Base-by-base conservation (phyloP, 2,888 invertebrate genomes). In the Nymphalis polychloros region DNA sequence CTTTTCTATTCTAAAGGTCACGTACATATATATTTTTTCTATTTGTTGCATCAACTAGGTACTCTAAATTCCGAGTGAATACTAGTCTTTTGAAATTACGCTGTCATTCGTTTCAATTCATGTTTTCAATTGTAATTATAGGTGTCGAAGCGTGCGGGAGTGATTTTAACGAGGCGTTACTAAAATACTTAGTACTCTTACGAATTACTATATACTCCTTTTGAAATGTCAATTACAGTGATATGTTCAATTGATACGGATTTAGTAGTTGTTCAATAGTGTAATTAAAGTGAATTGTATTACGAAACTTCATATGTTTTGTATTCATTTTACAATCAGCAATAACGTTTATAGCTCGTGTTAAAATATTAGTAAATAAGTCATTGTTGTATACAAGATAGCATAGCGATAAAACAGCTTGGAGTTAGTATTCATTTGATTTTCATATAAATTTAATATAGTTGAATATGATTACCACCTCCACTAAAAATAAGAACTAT, bases 1-100 rank as follows among this genome's bases (percentile, higher is more conserved):
- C 72, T 80, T 80, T 82, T 81, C 81, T 81, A 80, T 78, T 79
- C 76, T 69, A 71, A 78, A 81, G 77, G 78, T 76, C 74, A 75
- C 70, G 68, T 67, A 72, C 53, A 27, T 23, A 19, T 41, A 50
- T 68, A 57, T 72, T 67, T 69, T 61, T 23, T 52, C 13, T 70
- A 73, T 75, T 73, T 67, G 55, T 63, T 72, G 63, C 63, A 63
- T 71, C 55, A 31, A 48, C 3, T 50, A 48, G 50, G 59, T 62
- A 62, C 49, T 23, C 52, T 52, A 16, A 53, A 70, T 46, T 68
- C 61, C 35, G 27, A 23, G 59, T 20, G 23, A 27, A 57, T 67
- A 50, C 8, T 41, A 59, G 59, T 52, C 59, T 67, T 52, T 52
- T 52, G 50, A 52, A 52, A 52, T 52, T 41, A 13, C 23, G 16